A percentile compares a stretch with the other conserved stretches of the same genome.
These are phyloP conservation scores for Gorsachius goisagi DNA, from an alignment of 2,113 vertebrate genomes.

Conservation along the genomic window DNA sequence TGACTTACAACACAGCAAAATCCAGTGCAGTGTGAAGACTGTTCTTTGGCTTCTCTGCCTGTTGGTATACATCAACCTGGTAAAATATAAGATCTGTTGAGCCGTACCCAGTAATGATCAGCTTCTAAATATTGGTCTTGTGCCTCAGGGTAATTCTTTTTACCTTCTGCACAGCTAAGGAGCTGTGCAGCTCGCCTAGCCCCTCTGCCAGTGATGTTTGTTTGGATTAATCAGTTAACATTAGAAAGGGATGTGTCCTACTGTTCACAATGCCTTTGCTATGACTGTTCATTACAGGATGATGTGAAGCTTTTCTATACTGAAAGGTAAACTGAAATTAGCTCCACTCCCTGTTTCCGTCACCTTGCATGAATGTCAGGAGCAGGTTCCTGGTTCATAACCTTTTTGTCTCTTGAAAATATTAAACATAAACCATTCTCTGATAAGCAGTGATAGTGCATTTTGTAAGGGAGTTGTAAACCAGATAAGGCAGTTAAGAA, in stretches of 20 bases:
- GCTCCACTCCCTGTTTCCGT: not conserved
- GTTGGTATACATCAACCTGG: not conserved
- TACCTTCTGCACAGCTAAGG: not conserved
- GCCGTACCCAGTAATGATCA: not conserved
- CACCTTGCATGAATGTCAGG: not conserved
- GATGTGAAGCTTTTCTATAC: not conserved
- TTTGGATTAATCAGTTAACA: not conserved
- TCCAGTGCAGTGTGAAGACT: not conserved
- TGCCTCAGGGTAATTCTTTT: not conserved
- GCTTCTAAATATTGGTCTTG: not conserved
- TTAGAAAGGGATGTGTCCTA: not conserved
- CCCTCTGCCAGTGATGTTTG: not conserved
- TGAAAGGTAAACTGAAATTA: not conserved
- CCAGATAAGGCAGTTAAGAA: not conserved
- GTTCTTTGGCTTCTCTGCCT: not conserved
- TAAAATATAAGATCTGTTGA: not conserved
- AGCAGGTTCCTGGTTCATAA: not conserved
- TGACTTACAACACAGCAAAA: not conserved
- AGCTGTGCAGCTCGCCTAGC: not conserved
- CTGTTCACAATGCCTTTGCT: not conserved
- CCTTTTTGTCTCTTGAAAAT: slow-evolving; percentile 9
- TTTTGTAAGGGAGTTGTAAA: not conserved
- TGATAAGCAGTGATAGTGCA: not conserved
- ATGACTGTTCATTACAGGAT: not conserved
- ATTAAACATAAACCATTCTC: not conserved